Percentiles rank a stretch among this genome's conserved stretches.
phyloP scores from a whole-genome alignment of 2,113 vertebrate genomes.

The Pyrgilauda ruficollis region DNA sequence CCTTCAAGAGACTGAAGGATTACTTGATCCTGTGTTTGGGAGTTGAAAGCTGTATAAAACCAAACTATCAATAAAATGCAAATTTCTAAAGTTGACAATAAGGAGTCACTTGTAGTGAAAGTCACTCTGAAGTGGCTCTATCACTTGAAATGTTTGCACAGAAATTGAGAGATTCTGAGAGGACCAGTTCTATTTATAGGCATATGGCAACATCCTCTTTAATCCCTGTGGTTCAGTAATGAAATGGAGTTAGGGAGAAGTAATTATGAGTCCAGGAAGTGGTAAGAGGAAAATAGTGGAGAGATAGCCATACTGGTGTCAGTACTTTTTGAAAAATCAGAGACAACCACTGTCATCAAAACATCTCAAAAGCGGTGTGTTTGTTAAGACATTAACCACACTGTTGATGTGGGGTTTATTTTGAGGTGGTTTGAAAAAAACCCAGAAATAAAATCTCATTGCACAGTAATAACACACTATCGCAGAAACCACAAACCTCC shows the following conservation, averaged over 20 bases:
- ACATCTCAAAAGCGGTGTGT: neutral
- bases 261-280: neutral
- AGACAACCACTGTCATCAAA: neutral
- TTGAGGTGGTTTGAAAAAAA: neutral
- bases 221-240: neutral
- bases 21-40: rapidly evolving
- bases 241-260: neutral
- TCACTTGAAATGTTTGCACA: neutral
- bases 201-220: neutral
- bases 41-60: neutral
- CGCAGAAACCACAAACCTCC: neutral
- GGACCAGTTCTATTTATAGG: neutral
- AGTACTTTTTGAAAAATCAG: neutral
- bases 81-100: neutral
- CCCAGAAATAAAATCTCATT: neutral
- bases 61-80: neutral
- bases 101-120: neutral
- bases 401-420: neutral
- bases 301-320: neutral
- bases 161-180: neutral
- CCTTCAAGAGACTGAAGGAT: neutral
- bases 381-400: neutral
- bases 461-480: neutral
- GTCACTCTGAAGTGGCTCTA: neutral
- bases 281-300: neutral